Conservation (phyloP, 2,797 vertebrate species). For the Prionace glauca region DNA sequence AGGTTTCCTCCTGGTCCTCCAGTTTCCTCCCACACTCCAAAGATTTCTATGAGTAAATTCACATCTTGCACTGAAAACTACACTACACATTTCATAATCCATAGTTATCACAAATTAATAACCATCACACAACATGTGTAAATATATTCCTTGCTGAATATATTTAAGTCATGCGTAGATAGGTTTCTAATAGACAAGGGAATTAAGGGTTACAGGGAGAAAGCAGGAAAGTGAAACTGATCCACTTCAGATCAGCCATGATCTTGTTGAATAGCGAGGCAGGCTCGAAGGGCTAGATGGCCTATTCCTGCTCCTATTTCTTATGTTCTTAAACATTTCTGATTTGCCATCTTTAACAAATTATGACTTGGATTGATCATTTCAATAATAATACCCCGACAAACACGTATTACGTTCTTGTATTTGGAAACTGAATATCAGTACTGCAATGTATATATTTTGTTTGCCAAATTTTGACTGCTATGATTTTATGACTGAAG, state of each 20-base stretch:
- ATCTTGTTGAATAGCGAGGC: no score
- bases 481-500: not conserved
- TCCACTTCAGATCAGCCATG: no score
- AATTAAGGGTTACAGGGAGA: no score
- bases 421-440: not conserved
- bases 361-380: not conserved
- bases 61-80: not conserved
- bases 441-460: not conserved
- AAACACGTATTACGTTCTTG: not conserved
- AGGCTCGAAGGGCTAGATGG: no score
- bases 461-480: not conserved
- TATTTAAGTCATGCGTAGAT: no score
- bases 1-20: no score
- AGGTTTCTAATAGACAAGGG: no score
- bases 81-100: not conserved
- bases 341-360: not conserved
- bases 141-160: no score
- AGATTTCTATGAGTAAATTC: not conserved
- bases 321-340: not conserved
- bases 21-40: no score
- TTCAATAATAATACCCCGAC: not conserved
- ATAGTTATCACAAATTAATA: not conserved
- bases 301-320: no score
- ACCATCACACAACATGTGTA: not conserved
- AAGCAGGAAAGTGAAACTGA: no score